Conservation (phyloP, 2,888 invertebrate species). For the Aelia acuminata region DNA sequence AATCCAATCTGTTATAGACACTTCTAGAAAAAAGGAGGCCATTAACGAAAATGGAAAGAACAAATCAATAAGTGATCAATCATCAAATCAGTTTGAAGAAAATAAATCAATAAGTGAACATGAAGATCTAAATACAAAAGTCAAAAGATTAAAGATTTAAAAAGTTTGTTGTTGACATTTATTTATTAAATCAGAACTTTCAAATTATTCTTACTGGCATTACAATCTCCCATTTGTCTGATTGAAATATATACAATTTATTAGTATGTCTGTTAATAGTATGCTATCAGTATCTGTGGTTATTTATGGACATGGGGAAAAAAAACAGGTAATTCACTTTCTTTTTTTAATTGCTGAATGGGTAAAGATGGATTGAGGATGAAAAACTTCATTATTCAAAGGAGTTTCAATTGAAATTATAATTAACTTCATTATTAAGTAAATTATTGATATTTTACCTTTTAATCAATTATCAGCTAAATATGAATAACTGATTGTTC, state of each 20-base stretch:
- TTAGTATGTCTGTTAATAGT: background rate
- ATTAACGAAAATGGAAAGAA: background rate
- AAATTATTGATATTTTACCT: no score
- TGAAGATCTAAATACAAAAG: background rate
- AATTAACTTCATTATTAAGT: no score
- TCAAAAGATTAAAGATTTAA: background rate
- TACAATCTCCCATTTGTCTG: background rate
- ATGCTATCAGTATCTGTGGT: background rate
- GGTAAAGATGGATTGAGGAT: no score
- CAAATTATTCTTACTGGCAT: background rate
- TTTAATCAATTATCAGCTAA: no score
- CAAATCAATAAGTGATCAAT: background rate
- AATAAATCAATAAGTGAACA: background rate
- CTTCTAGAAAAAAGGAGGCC: conserved; percentile 40
- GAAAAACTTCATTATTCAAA: no score
- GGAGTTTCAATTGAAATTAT: no score
- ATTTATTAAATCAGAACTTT: background rate
- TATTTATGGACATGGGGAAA: background rate
- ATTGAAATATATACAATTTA: background rate
- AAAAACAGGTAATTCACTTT: no score
- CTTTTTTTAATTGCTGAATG: no score
- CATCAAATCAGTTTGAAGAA: background rate
- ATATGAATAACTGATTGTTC: no score
- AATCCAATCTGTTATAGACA: conserved; percentile 72
- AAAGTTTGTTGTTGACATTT: background rate